A percentile compares a stretch with the other conserved stretches of the same genome.
Evolutionary conservation across 2,113 vertebrate species (phyloP).

Genomic region (Tauraco erythrolophus): DNA sequence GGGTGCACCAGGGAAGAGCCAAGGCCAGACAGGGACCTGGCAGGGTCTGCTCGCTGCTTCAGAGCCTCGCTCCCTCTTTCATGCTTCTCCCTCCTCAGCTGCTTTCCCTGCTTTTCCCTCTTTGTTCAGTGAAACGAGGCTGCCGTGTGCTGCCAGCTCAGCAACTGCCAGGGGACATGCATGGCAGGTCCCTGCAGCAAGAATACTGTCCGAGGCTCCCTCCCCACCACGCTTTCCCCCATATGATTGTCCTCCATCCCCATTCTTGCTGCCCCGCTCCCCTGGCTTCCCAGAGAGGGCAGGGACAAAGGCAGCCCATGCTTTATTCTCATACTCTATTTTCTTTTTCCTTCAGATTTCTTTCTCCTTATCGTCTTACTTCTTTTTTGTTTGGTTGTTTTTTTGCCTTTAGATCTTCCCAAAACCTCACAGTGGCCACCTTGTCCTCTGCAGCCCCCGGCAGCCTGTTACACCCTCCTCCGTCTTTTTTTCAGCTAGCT

Average conservation of each 20-base stretch:
- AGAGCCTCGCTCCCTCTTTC: background rate
- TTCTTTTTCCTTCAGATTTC: background rate
- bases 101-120: background rate
- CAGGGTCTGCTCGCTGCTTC: background rate
- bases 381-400: background rate
- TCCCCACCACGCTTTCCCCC: too few species aligned
- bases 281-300: background rate
- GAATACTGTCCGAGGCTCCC: background rate
- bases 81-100: background rate
- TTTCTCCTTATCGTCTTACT: background rate
- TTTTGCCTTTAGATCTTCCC: background rate
- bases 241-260: accelerated
- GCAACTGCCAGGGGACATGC: background rate
- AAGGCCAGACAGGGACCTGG: background rate
- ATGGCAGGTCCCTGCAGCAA: background rate
- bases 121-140: background rate
- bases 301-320: background rate
- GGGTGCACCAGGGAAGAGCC: background rate
- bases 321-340: background rate
- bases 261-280: background rate
- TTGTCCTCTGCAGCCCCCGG: background rate
- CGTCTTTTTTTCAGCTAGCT: background rate
- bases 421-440: background rate
- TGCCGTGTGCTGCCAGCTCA: background rate
- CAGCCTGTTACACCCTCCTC: background rate